These are phyloP conservation scores for Leptodactylus fuscus DNA, from an alignment of 2,113 vertebrate genomes.

Conservation along the genomic window DNA sequence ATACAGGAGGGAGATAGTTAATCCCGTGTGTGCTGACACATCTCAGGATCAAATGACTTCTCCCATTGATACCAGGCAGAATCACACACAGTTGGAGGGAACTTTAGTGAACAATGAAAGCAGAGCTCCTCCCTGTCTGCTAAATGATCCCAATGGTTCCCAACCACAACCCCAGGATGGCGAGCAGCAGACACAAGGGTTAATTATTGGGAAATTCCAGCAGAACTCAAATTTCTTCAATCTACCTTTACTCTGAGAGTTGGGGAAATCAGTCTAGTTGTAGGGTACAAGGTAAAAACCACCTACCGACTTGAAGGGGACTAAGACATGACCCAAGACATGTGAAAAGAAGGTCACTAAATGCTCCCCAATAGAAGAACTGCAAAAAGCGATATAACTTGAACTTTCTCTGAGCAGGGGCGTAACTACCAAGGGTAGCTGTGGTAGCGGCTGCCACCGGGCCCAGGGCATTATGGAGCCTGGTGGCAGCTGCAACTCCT, in stretches of 20 bases:
- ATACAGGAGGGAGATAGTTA: slow-evolving; percentile 1
- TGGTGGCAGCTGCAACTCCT: too few relatives aligned
- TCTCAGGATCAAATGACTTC: background rate
- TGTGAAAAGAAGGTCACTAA: background rate
- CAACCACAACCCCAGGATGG: background rate
- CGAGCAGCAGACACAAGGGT: background rate
- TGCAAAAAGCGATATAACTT: too few relatives aligned
- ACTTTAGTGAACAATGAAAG: background rate
- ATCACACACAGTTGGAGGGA: background rate
- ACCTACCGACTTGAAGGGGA: background rate
- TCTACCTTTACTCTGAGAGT: background rate
- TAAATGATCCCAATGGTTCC: background rate
- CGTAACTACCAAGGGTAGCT: too few relatives aligned
- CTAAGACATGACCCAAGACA: too few relatives aligned
- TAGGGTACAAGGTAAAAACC: background rate
- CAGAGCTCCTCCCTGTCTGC: background rate
- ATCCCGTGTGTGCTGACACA: background rate
- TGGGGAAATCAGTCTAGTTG: background rate
- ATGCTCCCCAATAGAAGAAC: background rate
- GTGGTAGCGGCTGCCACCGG: too few relatives aligned
- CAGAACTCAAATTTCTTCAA: background rate
- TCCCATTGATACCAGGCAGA: background rate
- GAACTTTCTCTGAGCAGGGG: too few relatives aligned
- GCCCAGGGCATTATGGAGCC: too few relatives aligned
- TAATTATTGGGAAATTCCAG: background rate